Evolutionary conservation across 2,113 vertebrate species (phyloP).

Genomic region (Oncorhynchus keta): DNA sequence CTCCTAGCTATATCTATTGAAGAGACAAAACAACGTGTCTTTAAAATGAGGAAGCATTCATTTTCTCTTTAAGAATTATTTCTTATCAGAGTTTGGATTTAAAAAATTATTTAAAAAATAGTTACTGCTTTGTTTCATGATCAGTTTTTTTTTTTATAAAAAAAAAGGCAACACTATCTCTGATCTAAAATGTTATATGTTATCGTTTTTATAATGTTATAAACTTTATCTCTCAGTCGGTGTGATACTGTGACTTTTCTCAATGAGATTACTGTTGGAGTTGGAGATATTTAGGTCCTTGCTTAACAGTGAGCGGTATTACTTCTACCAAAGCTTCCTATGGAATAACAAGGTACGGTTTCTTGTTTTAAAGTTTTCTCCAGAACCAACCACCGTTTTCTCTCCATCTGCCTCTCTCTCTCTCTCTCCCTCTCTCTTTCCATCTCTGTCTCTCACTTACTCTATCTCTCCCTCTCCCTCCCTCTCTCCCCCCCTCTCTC

Average conservation of each 20-base stretch:
- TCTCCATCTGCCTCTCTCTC: no score
- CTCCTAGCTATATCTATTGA: background rate
- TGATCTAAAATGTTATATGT: background rate
- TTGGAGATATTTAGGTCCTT: slow-evolving; percentile 26
- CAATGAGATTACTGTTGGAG: slow-evolving; percentile 10
- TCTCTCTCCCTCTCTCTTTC: no score
- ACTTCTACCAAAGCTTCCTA: background rate
- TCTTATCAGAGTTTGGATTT: background rate
- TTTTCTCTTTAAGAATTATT: background rate
- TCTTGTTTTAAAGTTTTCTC: no score
- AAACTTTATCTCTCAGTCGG: slow-evolving; percentile 17
- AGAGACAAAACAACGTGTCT: background rate
- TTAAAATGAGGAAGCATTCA: background rate
- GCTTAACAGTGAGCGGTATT: no score
- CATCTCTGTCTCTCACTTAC: no score
- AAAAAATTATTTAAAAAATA: background rate
- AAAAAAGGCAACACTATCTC: background rate
- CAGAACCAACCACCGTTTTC: no score
- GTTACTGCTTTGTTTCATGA: background rate
- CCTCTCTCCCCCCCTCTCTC: background rate
- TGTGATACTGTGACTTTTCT: background rate
- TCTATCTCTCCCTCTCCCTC: background rate
- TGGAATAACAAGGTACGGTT: background rate
- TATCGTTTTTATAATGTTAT: slow-evolving; percentile 23
- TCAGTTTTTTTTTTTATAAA: background rate